A percentile compares a stretch with the other conserved stretches of the same genome.
phyloP scores from a whole-genome alignment of 2,888 invertebrate genomes.

The Tryphoninae sp. region DNA sequence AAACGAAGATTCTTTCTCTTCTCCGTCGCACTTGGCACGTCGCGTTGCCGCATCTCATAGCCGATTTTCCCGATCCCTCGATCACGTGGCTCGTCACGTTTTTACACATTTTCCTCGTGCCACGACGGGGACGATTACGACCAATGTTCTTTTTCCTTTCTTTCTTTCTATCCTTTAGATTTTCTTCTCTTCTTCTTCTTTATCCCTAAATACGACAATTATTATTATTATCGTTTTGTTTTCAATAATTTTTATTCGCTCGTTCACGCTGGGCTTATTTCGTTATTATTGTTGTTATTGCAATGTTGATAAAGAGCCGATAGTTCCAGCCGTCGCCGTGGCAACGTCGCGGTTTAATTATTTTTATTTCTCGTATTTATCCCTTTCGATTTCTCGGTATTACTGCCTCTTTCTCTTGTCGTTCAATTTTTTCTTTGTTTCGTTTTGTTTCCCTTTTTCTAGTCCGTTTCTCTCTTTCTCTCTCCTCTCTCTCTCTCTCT shows the following conservation, averaged over 20 bases:
- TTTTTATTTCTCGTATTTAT: not conserved
- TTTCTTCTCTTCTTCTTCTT: not conserved
- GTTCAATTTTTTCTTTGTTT: not conserved
- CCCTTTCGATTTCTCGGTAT: not conserved
- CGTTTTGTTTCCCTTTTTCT: not conserved
- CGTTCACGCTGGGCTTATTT: not conserved
- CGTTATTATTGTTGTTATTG: slow-evolving; percentile 1
- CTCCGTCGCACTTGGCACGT: slow-evolving; percentile 2
- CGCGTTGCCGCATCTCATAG: slow-evolving; percentile 45
- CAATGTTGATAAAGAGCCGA: not conserved
- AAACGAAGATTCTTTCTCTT: not conserved
- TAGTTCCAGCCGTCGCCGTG: slow-evolving; percentile 33
- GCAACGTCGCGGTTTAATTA: slow-evolving; percentile 21
- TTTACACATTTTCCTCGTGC: slow-evolving; percentile 42
- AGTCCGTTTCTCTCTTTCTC: slow-evolving; percentile 23
- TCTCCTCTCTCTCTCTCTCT: slow-evolving; percentile 29
- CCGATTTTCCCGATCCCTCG: slow-evolving; percentile 46
- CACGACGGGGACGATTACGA: slow-evolving; percentile 7
- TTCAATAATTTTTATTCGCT: not conserved
- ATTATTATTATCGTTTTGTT: not conserved
- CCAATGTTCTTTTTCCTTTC: not conserved
- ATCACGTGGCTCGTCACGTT: slow-evolving; percentile 40
- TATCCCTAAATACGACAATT: not conserved
- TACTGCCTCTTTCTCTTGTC: too few relatives aligned
- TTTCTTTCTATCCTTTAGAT: not conserved